Evolutionary conservation across 2,113 vertebrate genomes (phyloP).

Genomic region (Chionis minor): DNA sequence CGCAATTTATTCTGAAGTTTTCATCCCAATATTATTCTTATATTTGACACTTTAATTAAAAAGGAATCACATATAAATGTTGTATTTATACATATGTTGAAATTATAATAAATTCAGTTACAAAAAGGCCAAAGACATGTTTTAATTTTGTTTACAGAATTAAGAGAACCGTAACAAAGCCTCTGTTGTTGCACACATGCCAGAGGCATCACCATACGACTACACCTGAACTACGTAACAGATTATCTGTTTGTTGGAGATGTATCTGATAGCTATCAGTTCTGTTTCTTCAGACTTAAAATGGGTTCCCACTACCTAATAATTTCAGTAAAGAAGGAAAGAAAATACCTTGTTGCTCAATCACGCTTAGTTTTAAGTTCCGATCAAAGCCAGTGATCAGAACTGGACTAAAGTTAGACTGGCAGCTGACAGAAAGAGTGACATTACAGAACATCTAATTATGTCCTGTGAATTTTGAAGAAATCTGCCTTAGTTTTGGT

Average conservation of each 20-base stretch:
- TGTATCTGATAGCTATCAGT: background rate
- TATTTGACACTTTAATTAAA: background rate
- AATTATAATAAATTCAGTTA: background rate
- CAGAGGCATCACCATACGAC: background rate
- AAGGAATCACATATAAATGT: background rate
- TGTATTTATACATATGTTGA: background rate
- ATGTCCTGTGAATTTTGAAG: background rate
- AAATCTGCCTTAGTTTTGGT: background rate
- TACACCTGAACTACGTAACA: background rate
- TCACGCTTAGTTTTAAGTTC: background rate
- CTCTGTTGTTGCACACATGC: background rate
- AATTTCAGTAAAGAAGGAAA: background rate
- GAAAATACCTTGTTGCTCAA: background rate
- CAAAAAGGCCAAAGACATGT: background rate
- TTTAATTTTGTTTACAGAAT: background rate
- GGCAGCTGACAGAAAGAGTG: background rate
- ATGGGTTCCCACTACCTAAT: accelerated
- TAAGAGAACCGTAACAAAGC: background rate
- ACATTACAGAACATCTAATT: background rate
- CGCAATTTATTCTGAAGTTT: background rate
- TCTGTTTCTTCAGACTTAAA: background rate
- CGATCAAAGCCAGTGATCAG: background rate
- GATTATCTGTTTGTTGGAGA: background rate
- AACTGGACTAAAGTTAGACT: background rate
- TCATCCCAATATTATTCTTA: background rate